Evolutionary conservation across 2,888 invertebrate genomes (phyloP), one percentile per base, ranked within the genome.

Genomic region (Heliconius cydno): DNA sequence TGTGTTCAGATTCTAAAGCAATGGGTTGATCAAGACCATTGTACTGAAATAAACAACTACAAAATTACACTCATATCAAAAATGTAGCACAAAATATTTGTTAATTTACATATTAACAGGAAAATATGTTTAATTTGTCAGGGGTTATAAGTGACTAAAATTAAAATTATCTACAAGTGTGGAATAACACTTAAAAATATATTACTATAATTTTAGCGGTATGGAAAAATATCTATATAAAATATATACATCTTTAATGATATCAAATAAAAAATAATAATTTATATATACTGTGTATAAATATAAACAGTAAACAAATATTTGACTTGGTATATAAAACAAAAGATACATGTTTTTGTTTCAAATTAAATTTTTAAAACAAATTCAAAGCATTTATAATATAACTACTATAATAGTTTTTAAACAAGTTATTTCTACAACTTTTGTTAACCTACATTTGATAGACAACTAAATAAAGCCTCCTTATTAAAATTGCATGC

Each of bases 401-500:
- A 38, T 67, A 68, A 68, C 34, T 38, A 25, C 22, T 68, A 68
- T 5, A 67, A 67, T 12, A 38, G 13, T 28, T 70, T 28, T 46
- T 46, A 41, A 25, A 70, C 10, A 70, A 19, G 13, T 25, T 28
- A 65, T 65, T 75, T 65, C 28, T 46, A 75, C 30, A 34, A 75
- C 65, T 38, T 63, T 41, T 63, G 38, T 28, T 75, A 65, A 66
- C 46, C 65, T 75, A 66, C 41, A 28, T 65, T 38, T 65, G 63
- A 46, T 75, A 38, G 65, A 74, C 66, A 78, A 68, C 74, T 68
- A 63, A 79, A 79, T 79, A 73, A 80, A 70, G 68, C 68, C 60
- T 74, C 19, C 74, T 77, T 70, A 80, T 80, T 77, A 75, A 71
- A 77, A 80, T 80, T 77, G 77, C 70, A 80, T 80, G 76, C 34